Base-by-base conservation (phyloP, 1,140 invertebrate genomes). In the Eueides isabella region DNA sequence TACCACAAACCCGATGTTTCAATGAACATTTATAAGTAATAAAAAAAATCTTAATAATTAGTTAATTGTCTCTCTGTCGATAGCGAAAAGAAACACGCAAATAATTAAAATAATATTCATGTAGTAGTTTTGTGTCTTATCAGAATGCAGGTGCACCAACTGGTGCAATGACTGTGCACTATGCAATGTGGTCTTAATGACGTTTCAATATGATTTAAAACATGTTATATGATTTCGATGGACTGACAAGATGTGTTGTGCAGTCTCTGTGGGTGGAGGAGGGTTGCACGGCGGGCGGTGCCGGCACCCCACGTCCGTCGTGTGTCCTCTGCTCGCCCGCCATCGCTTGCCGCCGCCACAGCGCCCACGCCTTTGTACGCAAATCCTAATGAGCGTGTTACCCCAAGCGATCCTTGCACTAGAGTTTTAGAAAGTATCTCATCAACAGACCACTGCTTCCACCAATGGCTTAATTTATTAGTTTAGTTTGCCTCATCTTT, bases 191-290 rank as follows among this genome's bases (percentile, higher is more conserved):
- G 9, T 26, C 23, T 26, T 26, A 55, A 55, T 23, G 41, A 48
- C 0, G 12, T 55, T 23, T 55, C 23, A 4, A 26, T 55, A 55
- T 23, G 48, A 23, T 55, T 26, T n/a, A 55, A 12, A 26, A 4
- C 23, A 55, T 26, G 9, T 26, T 4, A 6, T 44, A 12, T 55
- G 23, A 55, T 11, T 62, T 44, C 11, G 35, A 31, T 77, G 72
- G 67, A 74, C 62, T 78, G 69, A 75, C 55, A 61, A 76, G 61
- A 41, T 69, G 71, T 83, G 70, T 80, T 86, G 89, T 91, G 77
- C 94, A 96, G 96, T 96, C 95, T 88, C 94, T 96, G 94, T 96
- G 95, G 95, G 83, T 95, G 93, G 95, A 96, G 81, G 95, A 96
- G 70, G 86, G 89, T 33, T 82, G 72, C 1, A 67, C 55, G 19